Base-by-base conservation (phyloP, 2,113 vertebrate genomes). In the Hylia prasina region DNA sequence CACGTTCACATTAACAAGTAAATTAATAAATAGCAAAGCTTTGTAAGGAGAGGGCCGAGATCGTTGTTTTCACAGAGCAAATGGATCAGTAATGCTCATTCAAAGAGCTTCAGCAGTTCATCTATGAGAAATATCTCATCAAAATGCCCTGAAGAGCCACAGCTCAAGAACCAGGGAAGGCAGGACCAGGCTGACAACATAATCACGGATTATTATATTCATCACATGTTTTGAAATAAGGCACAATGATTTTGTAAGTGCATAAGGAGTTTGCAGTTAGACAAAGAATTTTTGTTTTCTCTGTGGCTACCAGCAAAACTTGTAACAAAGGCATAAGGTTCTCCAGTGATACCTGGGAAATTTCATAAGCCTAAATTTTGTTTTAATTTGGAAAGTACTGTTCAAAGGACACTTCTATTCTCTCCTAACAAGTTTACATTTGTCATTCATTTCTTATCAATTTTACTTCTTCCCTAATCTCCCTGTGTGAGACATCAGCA, bases 371-470 rank as follows among this genome's bases (percentile, higher is more conserved):
- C 39, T 35, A 14, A 79, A 69, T 53, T 76, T 47, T 53, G 33
- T 37, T 84, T 45, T 21, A 48, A 37, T 80, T 86, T 68, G 48
- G n/a, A 48, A 72, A 93, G 28, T 30, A 37, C 25, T 70, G 27
- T 44, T 89, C 75, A 90, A 89, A 92, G 58, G 39, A 71, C 18
- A 57, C 39, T 64, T 94, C 35, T 11, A 31, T 66, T 75, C 69
- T 57, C 21, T 78, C 57, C 20, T 72, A 84, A 73, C 40, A 66
- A 60, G 42, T 89, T 77, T 68, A 61, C 28, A 58, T 80, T 80
- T 82, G 40, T 65, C 57, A 91, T 51, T 72, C 10, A 87, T 51
- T 90, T 91, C 75, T 78, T 90, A 91, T 70, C 50, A 44, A 48
- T 65, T 83, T 83, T 66, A 85, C 21, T 79, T 48, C 71, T 79